Base-by-base conservation (phyloP, 1,140 invertebrate genomes). In the Amyelois transitella region DNA sequence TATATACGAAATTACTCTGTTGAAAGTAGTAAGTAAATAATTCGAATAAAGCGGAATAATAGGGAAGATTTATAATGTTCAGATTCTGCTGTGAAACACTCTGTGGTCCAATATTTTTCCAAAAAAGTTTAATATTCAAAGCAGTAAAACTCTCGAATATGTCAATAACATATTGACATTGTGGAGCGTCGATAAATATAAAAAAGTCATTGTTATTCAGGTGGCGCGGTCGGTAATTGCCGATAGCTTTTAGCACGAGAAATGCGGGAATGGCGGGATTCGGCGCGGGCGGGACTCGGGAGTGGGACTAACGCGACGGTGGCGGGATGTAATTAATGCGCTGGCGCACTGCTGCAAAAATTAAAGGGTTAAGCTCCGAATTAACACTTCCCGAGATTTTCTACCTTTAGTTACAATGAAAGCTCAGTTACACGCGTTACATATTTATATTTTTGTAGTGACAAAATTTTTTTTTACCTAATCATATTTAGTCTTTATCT, bases 321-420 rank as follows among this genome's bases (percentile, higher is more conserved):
- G 43, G 14, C 2, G 19, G 17, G 44, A 55, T 53, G 53, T 64
- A 57, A 64, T 64, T 64, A 64, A 60, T 57, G 53, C 51, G 45
- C 58, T 60, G 55, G 54, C 32, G 58, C 62, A 64, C 12, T 60
- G 58, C 58, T 54, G 58, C 54, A 64, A 55, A 64, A 58, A 43
- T 60, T 48, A 28, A 12, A 38, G 59, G 54, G 50, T 56, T 53
- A 56, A 45, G 24, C n/a, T 17, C 18, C 21, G 22, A 22, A 58
- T 55, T 51, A 58, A 24, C 48, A 5, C 32, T 18, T 25, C 2
- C 22, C 51, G 5, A 49, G 10, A 18, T 56, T 22, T 14, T 14
- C 12, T 17, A 38, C 21, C 43, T n/a, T n/a, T n/a, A n/a, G n/a
- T n/a, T n/a, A n/a, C n/a, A n/a, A n/a, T n/a, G n/a, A n/a, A n/a